A percentile compares a stretch with the other conserved stretches of the same genome.
phyloP scores from a whole-genome alignment of 2,888 invertebrate species.

The Coleophora flavipennella region DNA sequence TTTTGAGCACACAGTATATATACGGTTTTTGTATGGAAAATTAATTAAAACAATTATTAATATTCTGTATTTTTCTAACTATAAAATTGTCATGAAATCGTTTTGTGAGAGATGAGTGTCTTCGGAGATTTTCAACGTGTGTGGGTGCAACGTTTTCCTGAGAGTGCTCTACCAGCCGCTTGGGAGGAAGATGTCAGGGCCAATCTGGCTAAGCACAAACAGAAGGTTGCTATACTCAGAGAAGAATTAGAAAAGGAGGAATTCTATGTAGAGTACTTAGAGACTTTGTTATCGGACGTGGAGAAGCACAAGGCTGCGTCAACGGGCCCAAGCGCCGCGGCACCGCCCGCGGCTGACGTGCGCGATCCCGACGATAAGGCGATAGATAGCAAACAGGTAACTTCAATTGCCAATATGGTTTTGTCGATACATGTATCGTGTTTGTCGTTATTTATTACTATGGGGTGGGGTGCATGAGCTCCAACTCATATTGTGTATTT shows the following conservation, averaged over 20 bases:
- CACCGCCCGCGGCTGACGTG: conserved; percentile 65
- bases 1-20: too few relatives aligned
- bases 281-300: conserved; percentile 86
- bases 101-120: conserved; percentile 82
- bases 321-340: conserved; percentile 47
- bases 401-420: neutral
- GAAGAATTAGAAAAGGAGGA: conserved; percentile 93
- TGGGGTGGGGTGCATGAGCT: too few relatives aligned
- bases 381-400: conserved; percentile 62
- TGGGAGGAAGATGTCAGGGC: conserved; percentile 95
- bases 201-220: conserved; percentile 90
- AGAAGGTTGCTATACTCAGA: conserved; percentile 84
- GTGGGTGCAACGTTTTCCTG: conserved; percentile 93
- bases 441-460: conserved; percentile 23
- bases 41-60: conserved; percentile 15
- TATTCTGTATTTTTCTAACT: conserved; percentile 38
- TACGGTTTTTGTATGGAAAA: conserved; percentile 12
- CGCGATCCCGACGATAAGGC: conserved; percentile 57
- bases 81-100: conserved; percentile 69
- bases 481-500: too few relatives aligned
- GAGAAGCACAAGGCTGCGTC: conserved; percentile 82
- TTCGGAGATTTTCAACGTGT: conserved; percentile 93
- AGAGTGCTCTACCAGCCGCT: conserved; percentile 90
- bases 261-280: conserved; percentile 91
- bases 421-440: neutral